Conservation (phyloP, 1,140 invertebrate genomes). For the Spodoptera litura region DNA sequence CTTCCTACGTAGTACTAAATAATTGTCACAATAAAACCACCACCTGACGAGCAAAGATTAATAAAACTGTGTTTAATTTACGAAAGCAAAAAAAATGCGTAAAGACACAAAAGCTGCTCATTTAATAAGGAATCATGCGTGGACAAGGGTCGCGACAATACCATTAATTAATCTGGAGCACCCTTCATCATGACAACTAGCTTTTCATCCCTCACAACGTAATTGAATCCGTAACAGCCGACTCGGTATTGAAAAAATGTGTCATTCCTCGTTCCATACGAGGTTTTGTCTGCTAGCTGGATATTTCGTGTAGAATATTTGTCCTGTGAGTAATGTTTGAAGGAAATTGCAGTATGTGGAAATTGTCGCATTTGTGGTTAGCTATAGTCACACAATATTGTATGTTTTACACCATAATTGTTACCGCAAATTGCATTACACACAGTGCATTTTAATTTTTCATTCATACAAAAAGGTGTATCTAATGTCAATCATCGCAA, state of each 20-base stretch:
- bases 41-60: not conserved
- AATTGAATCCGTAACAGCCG: conserved; percentile 16
- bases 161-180: conserved; percentile 22
- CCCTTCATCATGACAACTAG: conserved; percentile 7
- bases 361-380: no score
- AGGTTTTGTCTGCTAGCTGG: not conserved
- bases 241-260: not conserved
- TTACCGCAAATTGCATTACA: no score
- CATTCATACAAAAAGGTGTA: no score
- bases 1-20: no score
- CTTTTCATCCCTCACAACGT: conserved; percentile 18
- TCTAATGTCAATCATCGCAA: no score
- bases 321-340: no score
- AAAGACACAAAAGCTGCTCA: not conserved
- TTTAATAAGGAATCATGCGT: conserved; percentile 6
- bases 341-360: no score
- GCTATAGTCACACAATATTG: no score
- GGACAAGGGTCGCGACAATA: conserved; percentile 15
- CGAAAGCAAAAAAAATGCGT: conserved; percentile 1
- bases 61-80: conserved; percentile 4
- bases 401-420: no score
- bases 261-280: not conserved
- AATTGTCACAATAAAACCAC: not conserved
- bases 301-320: no score
- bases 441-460: no score